Evolutionary conservation across 64 coral and sea anemone genomes (phyloP).

Genomic region (Dendrophyllia cribrosa): DNA sequence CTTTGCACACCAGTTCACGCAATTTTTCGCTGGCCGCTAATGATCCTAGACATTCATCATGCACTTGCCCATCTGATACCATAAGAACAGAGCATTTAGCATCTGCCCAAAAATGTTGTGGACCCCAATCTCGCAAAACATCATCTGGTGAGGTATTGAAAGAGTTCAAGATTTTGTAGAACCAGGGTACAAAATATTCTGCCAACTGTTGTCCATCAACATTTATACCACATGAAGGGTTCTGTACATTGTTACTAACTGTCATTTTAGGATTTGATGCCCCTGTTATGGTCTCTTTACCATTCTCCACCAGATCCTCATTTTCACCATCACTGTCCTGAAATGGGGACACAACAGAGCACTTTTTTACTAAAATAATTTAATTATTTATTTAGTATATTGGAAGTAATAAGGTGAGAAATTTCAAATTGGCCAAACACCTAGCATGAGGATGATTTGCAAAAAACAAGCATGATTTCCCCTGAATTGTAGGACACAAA

Average conservation of each 20-base stretch:
- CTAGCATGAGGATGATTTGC: too few species aligned
- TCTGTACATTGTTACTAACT: slow-evolving; percentile 1
- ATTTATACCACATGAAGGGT: not conserved
- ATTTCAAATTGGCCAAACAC: too few species aligned
- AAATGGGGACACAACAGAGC: not conserved
- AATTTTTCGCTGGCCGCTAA: slow-evolving; percentile 83
- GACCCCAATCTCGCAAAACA: slow-evolving; percentile 61
- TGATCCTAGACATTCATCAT: slow-evolving; percentile 82
- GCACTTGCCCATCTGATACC: slow-evolving; percentile 44
- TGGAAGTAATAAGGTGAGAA: too few species aligned
- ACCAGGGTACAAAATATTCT: slow-evolving; percentile 87
- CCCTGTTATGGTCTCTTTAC: not conserved
- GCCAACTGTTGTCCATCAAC: slow-evolving; percentile 69
- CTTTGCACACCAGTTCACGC: slow-evolving; percentile 72
- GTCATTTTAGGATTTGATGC: not conserved
- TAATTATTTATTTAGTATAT: not conserved
- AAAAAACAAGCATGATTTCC: too few species aligned
- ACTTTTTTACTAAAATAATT: not conserved
- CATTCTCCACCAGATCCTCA: not conserved
- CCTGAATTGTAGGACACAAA: too few species aligned
- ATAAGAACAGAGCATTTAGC: slow-evolving; percentile 71
- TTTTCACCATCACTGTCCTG: slow-evolving; percentile 7
- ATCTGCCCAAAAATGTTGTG: slow-evolving; percentile 93
- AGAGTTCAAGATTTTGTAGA: slow-evolving; percentile 83
- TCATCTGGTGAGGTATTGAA: not conserved